phyloP scores from a whole-genome alignment of 1,140 invertebrate genomes.

The Pissodes strobi region DNA sequence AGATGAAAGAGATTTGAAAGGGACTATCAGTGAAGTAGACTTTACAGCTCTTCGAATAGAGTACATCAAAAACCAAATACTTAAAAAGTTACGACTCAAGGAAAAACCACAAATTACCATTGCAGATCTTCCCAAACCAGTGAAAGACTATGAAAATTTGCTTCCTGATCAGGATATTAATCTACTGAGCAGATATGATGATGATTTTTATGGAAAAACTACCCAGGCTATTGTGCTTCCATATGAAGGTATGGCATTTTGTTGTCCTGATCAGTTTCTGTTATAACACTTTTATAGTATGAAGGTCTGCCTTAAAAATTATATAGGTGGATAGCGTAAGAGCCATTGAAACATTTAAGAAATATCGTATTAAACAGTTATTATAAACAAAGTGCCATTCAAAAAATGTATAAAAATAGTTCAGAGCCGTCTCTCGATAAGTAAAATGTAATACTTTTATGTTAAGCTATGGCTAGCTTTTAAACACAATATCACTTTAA shows the following conservation, averaged over 20 bases:
- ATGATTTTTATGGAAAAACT: conserved; percentile 79
- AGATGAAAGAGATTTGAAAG: conserved; percentile 16
- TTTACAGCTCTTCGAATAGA: conserved; percentile 69
- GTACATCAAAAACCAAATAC: conserved; percentile 80
- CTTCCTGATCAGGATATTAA: conserved; percentile 57
- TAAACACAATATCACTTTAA: too few relatives aligned
- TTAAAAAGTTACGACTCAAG: conserved; percentile 74
- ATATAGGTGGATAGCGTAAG: too few relatives aligned
- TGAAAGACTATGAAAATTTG: conserved; percentile 64
- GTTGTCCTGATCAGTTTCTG: too few relatives aligned
- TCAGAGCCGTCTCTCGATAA: too few relatives aligned
- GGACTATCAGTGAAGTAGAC: conserved; percentile 56
- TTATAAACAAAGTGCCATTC: too few relatives aligned
- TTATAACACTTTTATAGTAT: too few relatives aligned
- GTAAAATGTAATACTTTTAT: too few relatives aligned
- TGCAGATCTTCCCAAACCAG: conserved; percentile 68
- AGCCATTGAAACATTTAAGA: too few relatives aligned
- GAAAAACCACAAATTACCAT: conserved; percentile 68
- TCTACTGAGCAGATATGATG: conserved; percentile 59
- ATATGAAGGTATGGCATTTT: conserved; percentile 72
- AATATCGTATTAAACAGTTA: too few relatives aligned
- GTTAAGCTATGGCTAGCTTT: too few relatives aligned
- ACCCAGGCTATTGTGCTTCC: conserved; percentile 79
- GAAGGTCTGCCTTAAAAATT: too few relatives aligned
- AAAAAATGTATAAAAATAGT: too few relatives aligned